Base-by-base conservation (phyloP, 2,797 vertebrate species). In the Chloroceryle amazona region DNA sequence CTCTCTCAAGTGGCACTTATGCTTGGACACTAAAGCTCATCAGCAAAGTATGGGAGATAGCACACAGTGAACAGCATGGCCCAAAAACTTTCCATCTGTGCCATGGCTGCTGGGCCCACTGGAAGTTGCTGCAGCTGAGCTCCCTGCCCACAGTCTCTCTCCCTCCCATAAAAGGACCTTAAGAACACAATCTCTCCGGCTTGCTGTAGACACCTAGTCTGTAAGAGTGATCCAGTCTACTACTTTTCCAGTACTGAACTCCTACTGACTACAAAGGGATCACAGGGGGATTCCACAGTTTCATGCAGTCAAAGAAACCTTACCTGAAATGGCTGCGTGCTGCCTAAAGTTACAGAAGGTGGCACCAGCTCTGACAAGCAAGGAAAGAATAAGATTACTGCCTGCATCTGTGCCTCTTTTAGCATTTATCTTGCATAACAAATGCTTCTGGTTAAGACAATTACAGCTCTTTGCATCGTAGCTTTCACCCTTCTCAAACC, bases 1-100 rank as follows among this genome's bases (percentile, higher is more conserved):
- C 7, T 72, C 20, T 42, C 44, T 61, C 7, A 5, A 62, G 58
- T 14, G 2, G 9, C 4, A 10, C 46, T 49, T 26, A 4, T 0
- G 0, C 46, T 35, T 19, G n/a, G 33, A 35, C 5, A 2, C 6
- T 33, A 68, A 60, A 81, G 15, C 42, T 75, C 73, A 66, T 21
- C 8, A 60, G 26, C 47, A 42, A 68, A 83, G 22, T 5, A 20
- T 3, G 11, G 52, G n/a, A 83, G n/a, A 15, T 5, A 5, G 33
- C 33, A 62, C 29, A 46, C 6, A 26, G 25, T 2, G 6, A 81
- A 33, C 11, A 19, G 3, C 65, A 26, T 5, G 6, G 16, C 33
- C 20, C 42, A n/a, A 66, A 62, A 66, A 2, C 12, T 58, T 79
- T 8, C 60, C 57, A 11, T 9, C 55, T 29, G 7, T 17, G 26